These are phyloP conservation scores for Pocota personata DNA, from an alignment of 2,888 invertebrate genomes.

Conservation along the genomic window DNA sequence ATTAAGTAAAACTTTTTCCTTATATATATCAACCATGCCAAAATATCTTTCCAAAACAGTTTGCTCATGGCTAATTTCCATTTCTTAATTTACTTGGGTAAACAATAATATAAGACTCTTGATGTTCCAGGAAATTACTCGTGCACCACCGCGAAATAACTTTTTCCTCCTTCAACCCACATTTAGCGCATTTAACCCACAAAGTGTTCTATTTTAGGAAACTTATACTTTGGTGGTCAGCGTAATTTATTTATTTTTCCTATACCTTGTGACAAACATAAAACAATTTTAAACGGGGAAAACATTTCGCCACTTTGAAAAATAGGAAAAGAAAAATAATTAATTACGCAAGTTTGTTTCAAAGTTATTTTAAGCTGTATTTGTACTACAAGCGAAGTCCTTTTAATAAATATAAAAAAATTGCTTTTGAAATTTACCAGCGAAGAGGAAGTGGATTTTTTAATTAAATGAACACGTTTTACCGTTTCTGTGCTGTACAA, in stretches of 20 bases:
- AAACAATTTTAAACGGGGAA: not conserved
- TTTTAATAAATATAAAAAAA: not conserved
- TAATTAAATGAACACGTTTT: no score
- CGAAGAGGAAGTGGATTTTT: not conserved
- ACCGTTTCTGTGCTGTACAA: no score
- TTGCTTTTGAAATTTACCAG: not conserved
- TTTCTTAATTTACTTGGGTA: conserved; percentile 13
- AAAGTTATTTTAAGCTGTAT: not conserved
- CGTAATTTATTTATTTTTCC: conserved; percentile 34
- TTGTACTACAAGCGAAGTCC: not conserved
- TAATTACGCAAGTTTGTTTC: conserved; percentile 30
- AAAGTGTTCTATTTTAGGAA: conserved; percentile 2
- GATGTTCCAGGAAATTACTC: not conserved
- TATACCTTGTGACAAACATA: not conserved
- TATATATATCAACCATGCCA: not conserved
- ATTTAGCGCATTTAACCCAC: conserved; percentile 1
- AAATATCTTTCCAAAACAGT: not conserved
- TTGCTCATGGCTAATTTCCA: conserved; percentile 11
- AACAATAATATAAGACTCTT: not conserved
- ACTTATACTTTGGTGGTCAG: conserved; percentile 20
- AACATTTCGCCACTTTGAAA: conserved; percentile 4
- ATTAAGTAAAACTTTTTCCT: not conserved
- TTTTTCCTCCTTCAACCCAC: not conserved
- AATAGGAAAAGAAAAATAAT: not conserved
- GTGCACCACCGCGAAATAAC: not conserved